These are phyloP conservation scores for Schizaphis graminum DNA, from an alignment of 2,888 invertebrate species.

Conservation along the genomic window DNA sequence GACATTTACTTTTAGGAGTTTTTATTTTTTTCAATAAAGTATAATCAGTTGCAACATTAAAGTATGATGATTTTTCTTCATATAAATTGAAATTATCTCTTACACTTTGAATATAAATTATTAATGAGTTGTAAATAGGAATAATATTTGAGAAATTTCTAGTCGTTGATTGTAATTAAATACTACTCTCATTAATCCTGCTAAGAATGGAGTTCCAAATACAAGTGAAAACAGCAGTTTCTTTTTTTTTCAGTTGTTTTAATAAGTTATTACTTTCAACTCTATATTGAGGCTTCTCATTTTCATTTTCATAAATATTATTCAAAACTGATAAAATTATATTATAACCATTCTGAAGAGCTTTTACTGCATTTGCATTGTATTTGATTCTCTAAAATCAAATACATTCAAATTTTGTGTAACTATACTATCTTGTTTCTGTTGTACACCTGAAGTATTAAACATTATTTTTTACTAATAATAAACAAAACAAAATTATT, in stretches of 20 bases:
- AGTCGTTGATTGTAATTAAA: conserved; percentile 6
- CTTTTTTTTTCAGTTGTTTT: background rate
- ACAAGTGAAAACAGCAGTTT: too few relatives aligned
- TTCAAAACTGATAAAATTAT: conserved; percentile 27
- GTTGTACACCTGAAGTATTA: too few relatives aligned
- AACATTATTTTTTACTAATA: too few relatives aligned
- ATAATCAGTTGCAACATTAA: conserved; percentile 23
- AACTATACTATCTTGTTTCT: too few relatives aligned
- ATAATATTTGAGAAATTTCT: conserved; percentile 23
- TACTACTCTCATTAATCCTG: conserved; percentile 20
- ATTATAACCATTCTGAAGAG: background rate
- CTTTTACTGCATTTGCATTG: conserved; percentile 19
- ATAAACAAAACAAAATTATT: too few relatives aligned
- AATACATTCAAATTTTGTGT: too few relatives aligned
- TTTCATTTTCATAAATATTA: conserved; percentile 19
- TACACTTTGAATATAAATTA: background rate
- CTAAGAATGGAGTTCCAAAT: background rate
- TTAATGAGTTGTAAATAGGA: conserved; percentile 24
- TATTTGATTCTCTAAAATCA: too few relatives aligned
- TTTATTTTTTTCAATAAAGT: conserved; percentile 22
- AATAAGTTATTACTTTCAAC: conserved; percentile 16
- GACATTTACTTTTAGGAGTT: conserved; percentile 15
- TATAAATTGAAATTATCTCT: conserved; percentile 4
- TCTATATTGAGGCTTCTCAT: background rate
- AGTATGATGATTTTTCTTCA: background rate